These are phyloP conservation scores for Ptiloglossa arizonensis DNA, from an alignment of 1,140 invertebrate species.

Conservation along the genomic window DNA sequence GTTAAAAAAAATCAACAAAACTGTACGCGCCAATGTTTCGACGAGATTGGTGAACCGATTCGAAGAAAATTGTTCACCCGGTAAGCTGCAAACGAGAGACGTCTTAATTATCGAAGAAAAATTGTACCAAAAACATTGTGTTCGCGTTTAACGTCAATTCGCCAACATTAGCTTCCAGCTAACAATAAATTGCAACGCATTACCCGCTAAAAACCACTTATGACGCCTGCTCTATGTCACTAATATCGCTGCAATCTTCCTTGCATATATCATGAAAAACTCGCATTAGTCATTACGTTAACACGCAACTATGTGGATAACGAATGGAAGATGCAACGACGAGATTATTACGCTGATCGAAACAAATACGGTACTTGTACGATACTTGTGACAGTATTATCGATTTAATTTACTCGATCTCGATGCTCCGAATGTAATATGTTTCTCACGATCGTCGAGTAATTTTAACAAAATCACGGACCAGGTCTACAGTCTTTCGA, in stretches of 20 bases:
- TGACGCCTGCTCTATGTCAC: constrained; percentile 15
- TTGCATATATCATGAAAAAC: constrained; percentile 49
- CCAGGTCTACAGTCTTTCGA: too few relatives aligned
- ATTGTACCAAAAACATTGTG: background rate
- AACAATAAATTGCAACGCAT: constrained; percentile 44
- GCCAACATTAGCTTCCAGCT: background rate
- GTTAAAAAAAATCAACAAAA: too few relatives aligned
- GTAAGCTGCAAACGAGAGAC: too few relatives aligned
- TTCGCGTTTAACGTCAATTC: background rate
- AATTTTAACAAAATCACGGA: too few relatives aligned
- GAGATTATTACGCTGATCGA: constrained; percentile 19
- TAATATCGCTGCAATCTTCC: constrained; percentile 39
- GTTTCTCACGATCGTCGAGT: too few relatives aligned
- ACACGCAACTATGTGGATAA: constrained; percentile 34
- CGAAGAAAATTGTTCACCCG: too few relatives aligned
- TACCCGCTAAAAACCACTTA: constrained; percentile 40
- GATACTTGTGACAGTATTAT: background rate
- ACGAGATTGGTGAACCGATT: too few relatives aligned
- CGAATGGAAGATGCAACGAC: too few relatives aligned
- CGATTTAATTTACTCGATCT: too few relatives aligned
- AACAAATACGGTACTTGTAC: constrained; percentile 26
- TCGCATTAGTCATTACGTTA: constrained; percentile 36
- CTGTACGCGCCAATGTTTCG: too few relatives aligned
- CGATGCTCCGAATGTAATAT: too few relatives aligned
- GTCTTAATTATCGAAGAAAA: too few relatives aligned